Conservation (phyloP, 2,113 vertebrate species). For the Pavo muticus region DNA sequence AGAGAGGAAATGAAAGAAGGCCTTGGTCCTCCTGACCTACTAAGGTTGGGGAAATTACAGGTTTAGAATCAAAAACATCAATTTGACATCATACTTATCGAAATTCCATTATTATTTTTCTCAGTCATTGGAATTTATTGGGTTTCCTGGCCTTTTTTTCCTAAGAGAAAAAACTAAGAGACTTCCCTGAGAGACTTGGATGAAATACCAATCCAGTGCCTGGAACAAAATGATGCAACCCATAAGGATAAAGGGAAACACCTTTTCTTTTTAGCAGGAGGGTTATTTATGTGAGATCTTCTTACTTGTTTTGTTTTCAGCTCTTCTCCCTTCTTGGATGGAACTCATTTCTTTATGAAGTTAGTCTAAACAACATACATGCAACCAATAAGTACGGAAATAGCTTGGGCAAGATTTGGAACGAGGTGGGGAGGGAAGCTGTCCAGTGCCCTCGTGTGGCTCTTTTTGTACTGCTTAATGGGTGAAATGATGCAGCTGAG, state of each 20-base stretch:
- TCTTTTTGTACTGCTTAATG: background rate
- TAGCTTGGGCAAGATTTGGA: background rate
- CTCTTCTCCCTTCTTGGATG: background rate
- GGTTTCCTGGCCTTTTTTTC: background rate
- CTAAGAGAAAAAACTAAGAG: background rate
- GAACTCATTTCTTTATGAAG: background rate
- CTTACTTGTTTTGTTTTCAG: background rate
- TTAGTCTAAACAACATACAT: background rate
- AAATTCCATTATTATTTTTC: background rate
- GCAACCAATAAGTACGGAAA: background rate
- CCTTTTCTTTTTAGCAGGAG: background rate
- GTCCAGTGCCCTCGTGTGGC: rapidly evolving
- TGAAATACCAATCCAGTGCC: background rate
- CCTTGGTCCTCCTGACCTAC: background rate
- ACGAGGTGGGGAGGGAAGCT: background rate
- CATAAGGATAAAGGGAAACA: background rate
- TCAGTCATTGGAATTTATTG: background rate
- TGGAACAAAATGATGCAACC: background rate
- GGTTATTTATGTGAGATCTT: background rate
- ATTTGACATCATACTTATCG: background rate
- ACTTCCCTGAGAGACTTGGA: background rate
- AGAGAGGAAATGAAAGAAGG: background rate
- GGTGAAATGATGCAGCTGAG: background rate
- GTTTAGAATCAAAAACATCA: background rate
- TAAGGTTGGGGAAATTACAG: background rate